phyloP scores from a whole-genome alignment of 2,113 vertebrate genomes.

The Planiliza haematocheilus region DNA sequence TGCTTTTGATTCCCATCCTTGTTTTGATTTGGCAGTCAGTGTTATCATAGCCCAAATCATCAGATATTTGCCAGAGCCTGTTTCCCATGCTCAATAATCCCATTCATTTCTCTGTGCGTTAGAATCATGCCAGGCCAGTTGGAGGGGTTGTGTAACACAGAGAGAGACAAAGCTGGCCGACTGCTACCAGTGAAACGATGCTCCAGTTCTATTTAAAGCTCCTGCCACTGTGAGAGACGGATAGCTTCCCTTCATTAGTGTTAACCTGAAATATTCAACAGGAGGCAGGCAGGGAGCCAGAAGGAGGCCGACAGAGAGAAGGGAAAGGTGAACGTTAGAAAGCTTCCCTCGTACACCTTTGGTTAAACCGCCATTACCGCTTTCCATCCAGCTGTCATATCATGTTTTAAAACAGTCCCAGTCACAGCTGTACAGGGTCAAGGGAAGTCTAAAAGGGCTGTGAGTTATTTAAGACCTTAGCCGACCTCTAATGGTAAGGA shows the following conservation, averaged over 20 bases:
- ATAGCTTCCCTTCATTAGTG: constrained; percentile 63
- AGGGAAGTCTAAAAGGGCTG: neutral
- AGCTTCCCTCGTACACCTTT: neutral
- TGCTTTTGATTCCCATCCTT: constrained; percentile 4
- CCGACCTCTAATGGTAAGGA: constrained; percentile 11
- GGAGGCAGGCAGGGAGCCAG: constrained; percentile 27
- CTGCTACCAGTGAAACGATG: constrained; percentile 45
- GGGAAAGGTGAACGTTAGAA: neutral
- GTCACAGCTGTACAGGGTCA: constrained; percentile 3
- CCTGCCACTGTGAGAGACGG: constrained; percentile 51
- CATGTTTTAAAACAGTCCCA: neutral
- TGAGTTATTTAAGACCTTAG: constrained; percentile 13
- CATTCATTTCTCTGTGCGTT: constrained; percentile 13
- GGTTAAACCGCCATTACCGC: constrained; percentile 27
- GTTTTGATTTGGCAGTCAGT: constrained; percentile 2
- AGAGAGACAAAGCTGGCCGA: constrained; percentile 10
- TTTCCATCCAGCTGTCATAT: constrained; percentile 14
- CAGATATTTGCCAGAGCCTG: neutral
- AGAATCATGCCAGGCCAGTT: constrained; percentile 18
- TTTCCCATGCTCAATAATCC: constrained; percentile 17
- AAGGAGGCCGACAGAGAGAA: neutral
- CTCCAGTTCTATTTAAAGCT: constrained; percentile 61
- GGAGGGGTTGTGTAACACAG: constrained; percentile 20
- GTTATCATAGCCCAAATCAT: neutral
- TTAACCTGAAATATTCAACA: constrained; percentile 71